Percentiles rank a stretch among this genome's conserved stretches.
Evolutionary conservation across 2,113 vertebrate species (phyloP).

Genomic region (Anthoscopus minutus): DNA sequence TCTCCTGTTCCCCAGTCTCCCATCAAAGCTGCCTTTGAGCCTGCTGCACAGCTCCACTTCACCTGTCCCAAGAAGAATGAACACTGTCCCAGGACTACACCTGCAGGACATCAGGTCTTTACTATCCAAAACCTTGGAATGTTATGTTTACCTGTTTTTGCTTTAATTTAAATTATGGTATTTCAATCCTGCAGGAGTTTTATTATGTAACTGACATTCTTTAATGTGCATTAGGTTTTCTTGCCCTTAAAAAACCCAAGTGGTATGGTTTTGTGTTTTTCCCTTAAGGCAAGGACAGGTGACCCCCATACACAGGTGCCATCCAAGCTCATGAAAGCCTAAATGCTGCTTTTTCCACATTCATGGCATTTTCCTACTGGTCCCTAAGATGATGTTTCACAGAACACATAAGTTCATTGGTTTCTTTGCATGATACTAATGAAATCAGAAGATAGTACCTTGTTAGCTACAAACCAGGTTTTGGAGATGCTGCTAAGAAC

Average conservation of each 20-base stretch:
- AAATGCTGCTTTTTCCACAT: neutral
- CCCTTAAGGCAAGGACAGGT: neutral
- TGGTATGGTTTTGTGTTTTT: neutral
- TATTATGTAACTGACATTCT: neutral
- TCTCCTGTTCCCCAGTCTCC: neutral
- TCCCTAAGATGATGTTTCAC: neutral
- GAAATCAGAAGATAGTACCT: neutral
- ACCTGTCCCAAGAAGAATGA: accelerated
- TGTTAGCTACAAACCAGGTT: neutral
- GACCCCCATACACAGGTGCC: accelerated
- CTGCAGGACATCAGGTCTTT: neutral
- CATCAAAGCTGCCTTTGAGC: neutral
- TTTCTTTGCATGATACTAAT: neutral
- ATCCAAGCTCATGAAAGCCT: neutral
- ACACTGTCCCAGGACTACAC: neutral
- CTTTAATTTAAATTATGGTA: neutral
- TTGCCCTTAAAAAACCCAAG: neutral
- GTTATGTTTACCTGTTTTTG: neutral
- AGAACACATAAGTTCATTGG: neutral
- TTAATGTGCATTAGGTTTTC: neutral
- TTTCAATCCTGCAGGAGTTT: neutral
- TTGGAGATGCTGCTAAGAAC: neutral
- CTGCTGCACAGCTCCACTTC: neutral
- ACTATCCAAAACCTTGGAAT: neutral
- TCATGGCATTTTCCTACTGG: neutral